Base-by-base conservation (phyloP, 2,888 invertebrate species). In the Eretmocerus hayati region DNA sequence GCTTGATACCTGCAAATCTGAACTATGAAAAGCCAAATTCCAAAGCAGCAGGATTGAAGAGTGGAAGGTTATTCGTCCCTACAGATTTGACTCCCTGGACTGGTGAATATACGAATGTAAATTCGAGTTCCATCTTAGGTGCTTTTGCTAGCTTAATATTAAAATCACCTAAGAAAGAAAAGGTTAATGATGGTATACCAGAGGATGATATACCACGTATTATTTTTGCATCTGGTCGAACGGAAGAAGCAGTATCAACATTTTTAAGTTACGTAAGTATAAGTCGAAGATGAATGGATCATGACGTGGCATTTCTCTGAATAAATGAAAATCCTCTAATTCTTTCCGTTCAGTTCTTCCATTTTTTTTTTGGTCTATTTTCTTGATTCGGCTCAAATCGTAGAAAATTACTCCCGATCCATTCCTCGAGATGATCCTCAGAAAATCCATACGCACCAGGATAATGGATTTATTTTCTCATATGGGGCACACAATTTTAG, bases 51-150 rank as follows among this genome's bases (percentile, higher is more conserved):
- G 52, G 53, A 18, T 22, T 60, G 8, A 33, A 30, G 15, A 51
- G 54, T n/a, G 59, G 57, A 11, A 49, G 53, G 33, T 19, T 59
- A 8, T 30, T 49, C 21, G 48, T 58, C 18, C n/a, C 47, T 1
- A 54, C 57, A 0, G 45, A 58, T 32, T 20, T 41, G 4, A 56
- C 48, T 2, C 80, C 78, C 0, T 84, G 90, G 77, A 71, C 79
- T 21, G 84, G 85, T 21, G 87, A 87, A 19, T 59, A 63, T 44
- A 82, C 85, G 20, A 92, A 86, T 5, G 77, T 94, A 19, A 94
- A 90, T 74, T 90, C 90, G 8, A 93, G 93, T 66, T 93, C 94
- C 0, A 93, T 93, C 64, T 93, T 93, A 26, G 95, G 94, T 1
- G 84, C 85, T 3, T 90, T 90, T 63, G 84, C 84, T 39, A 87